Evolutionary conservation across 2,888 invertebrate species (phyloP).

Genomic region (Aphodius sticticus): DNA sequence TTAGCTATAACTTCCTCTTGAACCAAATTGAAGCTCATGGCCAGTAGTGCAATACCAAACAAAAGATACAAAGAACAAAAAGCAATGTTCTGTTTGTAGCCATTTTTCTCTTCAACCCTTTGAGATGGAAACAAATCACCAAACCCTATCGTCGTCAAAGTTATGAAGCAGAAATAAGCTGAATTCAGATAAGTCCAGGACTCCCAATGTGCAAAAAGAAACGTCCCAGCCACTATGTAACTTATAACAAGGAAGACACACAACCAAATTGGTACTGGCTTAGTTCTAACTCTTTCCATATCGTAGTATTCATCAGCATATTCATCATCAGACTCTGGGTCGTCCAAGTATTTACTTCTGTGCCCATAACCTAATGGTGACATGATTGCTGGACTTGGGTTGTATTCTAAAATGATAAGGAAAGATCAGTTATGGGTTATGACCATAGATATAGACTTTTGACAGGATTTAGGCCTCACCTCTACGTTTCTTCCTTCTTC

Average conservation of each 20-base stretch:
- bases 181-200: conserved; percentile 86
- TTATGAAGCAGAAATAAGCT: conserved; percentile 94
- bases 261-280: conserved; percentile 88
- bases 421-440: neutral
- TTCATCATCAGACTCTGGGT: conserved; percentile 68
- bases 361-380: conserved; percentile 74
- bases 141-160: conserved; percentile 91
- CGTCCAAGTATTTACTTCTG: conserved; percentile 67
- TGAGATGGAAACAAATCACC: conserved; percentile 92
- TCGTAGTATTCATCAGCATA: conserved; percentile 59
- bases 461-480: neutral
- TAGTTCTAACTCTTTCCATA: conserved; percentile 61
- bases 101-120: conserved; percentile 64
- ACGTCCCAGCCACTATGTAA: conserved; percentile 89
- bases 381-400: conserved; percentile 69
- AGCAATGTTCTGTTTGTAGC: conserved; percentile 72
- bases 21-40: conserved; percentile 97
- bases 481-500: conserved; percentile 27
- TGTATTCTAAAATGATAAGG: conserved; percentile 49
- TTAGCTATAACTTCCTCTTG: conserved; percentile 93
- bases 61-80: conserved; percentile 91
- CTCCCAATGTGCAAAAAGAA: conserved; percentile 87
- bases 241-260: conserved; percentile 88
- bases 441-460: neutral
- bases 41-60: conserved; percentile 92